Evolutionary conservation across 1,140 invertebrate genomes (phyloP).

Genomic region (Cydia strobilella): DNA sequence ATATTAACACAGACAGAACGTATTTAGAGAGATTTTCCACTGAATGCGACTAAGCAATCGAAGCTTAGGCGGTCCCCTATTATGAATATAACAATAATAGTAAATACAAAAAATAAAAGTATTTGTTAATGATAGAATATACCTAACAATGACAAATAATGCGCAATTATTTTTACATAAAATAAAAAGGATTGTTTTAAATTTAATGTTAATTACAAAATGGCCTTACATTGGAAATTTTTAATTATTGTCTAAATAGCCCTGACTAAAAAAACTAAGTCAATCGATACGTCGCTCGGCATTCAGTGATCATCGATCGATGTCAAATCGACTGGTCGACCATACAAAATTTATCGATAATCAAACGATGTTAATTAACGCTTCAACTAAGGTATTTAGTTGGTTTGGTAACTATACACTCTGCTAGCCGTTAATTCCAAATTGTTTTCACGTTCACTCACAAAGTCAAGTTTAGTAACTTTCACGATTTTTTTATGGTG

Average conservation of each 20-base stretch:
- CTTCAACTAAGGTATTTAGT: neutral
- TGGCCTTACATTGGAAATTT: neutral
- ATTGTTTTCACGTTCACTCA: too few species aligned
- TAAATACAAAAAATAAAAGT: too few species aligned
- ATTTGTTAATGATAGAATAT: too few species aligned
- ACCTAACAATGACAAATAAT: too few species aligned
- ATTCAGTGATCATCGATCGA: neutral
- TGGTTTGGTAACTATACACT: neutral
- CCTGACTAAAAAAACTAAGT: neutral
- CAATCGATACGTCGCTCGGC: neutral
- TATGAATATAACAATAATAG: neutral
- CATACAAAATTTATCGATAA: neutral
- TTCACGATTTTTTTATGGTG: too few species aligned
- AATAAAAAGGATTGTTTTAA: too few species aligned
- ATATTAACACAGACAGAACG: neutral
- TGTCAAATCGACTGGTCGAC: conserved; percentile 7
- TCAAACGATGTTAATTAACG: neutral
- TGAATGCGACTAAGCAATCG: neutral
- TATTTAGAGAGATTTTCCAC: neutral
- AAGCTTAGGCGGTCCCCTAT: neutral
- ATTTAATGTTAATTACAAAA: neutral
- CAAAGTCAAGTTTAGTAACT: too few species aligned
- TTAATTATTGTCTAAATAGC: neutral
- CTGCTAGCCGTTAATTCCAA: too few species aligned
- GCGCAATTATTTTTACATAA: too few species aligned